A percentile compares a stretch with the other conserved stretches of the same genome.
These are phyloP conservation scores for Ylistrum balloti DNA, from an alignment of 1,140 invertebrate genomes.

Conservation along the genomic window DNA sequence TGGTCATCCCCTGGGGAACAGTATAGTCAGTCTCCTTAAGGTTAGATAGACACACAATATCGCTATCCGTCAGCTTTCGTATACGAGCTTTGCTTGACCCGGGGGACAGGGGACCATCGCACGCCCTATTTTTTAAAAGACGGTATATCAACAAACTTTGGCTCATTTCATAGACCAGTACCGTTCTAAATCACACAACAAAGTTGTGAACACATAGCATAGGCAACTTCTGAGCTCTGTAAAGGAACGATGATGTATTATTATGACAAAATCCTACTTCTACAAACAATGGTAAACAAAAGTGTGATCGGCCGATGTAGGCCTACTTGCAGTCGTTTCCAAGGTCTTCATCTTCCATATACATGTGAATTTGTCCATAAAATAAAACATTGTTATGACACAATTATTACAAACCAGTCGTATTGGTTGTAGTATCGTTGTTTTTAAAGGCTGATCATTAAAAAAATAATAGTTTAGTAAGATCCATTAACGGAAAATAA, in stretches of 20 bases:
- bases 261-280: neutral
- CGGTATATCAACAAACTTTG: conserved; percentile 46
- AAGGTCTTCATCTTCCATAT: neutral
- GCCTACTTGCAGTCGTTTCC: neutral
- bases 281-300: no score
- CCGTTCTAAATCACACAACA: neutral
- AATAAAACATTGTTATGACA: no score
- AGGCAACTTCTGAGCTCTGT: no score
- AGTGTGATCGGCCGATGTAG: no score
- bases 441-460: no score
- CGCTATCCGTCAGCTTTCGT: conserved; percentile 36
- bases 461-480: no score
- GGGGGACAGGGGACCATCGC: conserved; percentile 38
- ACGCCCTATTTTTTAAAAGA: conserved; percentile 52
- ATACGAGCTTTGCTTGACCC: neutral
- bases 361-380: neutral
- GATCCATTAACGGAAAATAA: neutral
- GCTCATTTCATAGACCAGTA: neutral
- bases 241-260: neutral
- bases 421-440: no score
- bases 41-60: conserved; percentile 45
- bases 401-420: no score
- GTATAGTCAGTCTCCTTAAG: conserved; percentile 42
- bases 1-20: conserved; percentile 27
- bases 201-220: neutral